phyloP scores from a whole-genome alignment of 2,888 invertebrate species.

The Himalopsyche japonica region DNA sequence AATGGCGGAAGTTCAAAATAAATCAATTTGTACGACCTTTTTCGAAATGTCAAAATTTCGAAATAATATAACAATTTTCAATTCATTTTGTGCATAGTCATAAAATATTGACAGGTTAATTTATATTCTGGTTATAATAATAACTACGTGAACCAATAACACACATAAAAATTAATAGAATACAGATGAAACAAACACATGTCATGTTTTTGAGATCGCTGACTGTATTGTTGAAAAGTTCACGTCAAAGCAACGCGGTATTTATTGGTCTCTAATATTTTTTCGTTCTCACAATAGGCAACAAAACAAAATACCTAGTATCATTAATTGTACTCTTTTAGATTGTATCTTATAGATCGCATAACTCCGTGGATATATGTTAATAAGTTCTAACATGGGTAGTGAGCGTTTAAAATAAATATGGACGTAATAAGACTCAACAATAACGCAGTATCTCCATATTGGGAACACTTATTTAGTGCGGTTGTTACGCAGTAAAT shows the following conservation, averaged over 20 bases:
- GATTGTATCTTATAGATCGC: neutral
- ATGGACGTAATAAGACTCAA: neutral
- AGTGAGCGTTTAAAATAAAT: neutral
- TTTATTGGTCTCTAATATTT: neutral
- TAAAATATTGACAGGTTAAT: too few species aligned
- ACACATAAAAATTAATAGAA: neutral
- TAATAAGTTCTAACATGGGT: neutral
- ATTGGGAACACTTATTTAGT: neutral
- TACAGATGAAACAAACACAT: neutral
- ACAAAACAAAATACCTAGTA: neutral
- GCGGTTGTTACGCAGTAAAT: neutral
- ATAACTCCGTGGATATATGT: neutral
- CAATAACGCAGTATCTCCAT: neutral
- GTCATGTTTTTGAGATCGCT: neutral
- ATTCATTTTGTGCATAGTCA: too few species aligned
- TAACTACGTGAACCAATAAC: neutral
- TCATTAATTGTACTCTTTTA: neutral
- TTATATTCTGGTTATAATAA: too few species aligned
- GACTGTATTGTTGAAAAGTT: neutral
- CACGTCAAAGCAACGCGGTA: neutral
- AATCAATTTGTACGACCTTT: too few species aligned
- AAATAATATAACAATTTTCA: too few species aligned
- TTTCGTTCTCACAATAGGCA: neutral
- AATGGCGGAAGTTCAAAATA: too few species aligned
- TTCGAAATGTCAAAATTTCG: too few species aligned